These are phyloP conservation scores for Blastobasis adustella DNA, from an alignment of 2,888 invertebrate genomes.

Conservation along the genomic window DNA sequence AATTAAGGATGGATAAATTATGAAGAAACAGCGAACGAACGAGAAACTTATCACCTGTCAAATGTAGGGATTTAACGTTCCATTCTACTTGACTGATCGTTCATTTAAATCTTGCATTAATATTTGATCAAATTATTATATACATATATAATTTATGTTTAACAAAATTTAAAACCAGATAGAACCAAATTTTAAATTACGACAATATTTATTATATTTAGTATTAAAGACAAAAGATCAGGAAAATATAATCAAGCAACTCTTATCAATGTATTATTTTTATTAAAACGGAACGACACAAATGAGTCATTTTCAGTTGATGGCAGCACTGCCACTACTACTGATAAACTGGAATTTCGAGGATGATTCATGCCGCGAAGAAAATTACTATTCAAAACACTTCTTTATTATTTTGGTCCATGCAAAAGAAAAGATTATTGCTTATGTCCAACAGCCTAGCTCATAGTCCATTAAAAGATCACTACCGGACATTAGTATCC, in stretches of 20 bases:
- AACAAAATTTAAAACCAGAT: background rate
- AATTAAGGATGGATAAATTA: constrained; percentile 52
- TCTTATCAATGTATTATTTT: background rate
- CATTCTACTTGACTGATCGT: background rate
- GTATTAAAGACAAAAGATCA: background rate
- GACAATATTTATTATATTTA: background rate
- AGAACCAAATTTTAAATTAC: background rate
- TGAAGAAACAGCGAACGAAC: constrained; percentile 32
- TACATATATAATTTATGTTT: background rate
- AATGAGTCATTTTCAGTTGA: background rate
- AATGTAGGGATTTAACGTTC: constrained; percentile 9
- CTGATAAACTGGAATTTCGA: constrained; percentile 43
- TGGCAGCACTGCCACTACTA: constrained; percentile 12
- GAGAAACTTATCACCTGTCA: constrained; percentile 49
- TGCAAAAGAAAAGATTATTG: no score
- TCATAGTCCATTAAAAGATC: no score
- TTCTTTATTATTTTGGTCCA: no score
- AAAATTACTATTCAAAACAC: constrained; percentile 8
- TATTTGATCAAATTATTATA: no score
- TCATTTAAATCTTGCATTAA: no score
- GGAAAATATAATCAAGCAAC: background rate
- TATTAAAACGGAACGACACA: constrained; percentile 12
- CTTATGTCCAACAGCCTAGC: no score
- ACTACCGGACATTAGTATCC: no score
- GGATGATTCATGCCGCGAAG: constrained; percentile 45